phyloP scores from a whole-genome alignment of 2,888 invertebrate species.

The Cabera pusaria region DNA sequence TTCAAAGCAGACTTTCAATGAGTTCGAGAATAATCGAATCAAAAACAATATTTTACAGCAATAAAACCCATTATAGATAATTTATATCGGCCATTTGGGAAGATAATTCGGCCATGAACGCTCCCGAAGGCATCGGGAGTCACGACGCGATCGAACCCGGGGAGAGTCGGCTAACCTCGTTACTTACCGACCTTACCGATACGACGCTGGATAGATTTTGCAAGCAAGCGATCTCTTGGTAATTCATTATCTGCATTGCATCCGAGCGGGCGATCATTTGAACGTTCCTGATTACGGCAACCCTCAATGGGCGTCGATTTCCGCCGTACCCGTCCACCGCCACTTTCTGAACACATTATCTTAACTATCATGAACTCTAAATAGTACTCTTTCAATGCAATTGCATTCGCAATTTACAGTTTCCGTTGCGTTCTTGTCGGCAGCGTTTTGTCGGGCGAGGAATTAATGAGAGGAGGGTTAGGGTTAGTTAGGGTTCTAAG shows the following conservation, averaged over 20 bases:
- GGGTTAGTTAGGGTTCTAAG: too few relatives aligned
- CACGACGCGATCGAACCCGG: slow-evolving; percentile 56
- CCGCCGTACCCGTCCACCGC: slow-evolving; percentile 56
- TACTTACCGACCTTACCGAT: slow-evolving; percentile 64
- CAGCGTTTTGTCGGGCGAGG: slow-evolving; percentile 31
- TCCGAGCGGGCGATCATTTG: slow-evolving; percentile 57
- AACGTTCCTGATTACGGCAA: slow-evolving; percentile 62
- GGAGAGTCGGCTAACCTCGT: slow-evolving; percentile 62
- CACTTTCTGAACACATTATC: slow-evolving; percentile 58
- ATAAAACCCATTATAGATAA: slow-evolving; percentile 68
- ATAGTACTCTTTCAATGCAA: slow-evolving; percentile 46
- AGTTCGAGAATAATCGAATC: slow-evolving; percentile 47
- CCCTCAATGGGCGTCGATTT: slow-evolving; percentile 64
- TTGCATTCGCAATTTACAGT: slow-evolving; percentile 50
- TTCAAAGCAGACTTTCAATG: slow-evolving; percentile 39
- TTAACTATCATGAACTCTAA: slow-evolving; percentile 42
- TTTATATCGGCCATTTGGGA: slow-evolving; percentile 67
- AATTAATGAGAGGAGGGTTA: slow-evolving; percentile 31
- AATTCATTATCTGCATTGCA: slow-evolving; percentile 69
- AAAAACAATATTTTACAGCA: slow-evolving; percentile 59
- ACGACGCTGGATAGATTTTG: slow-evolving; percentile 65
- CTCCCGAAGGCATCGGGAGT: slow-evolving; percentile 68
- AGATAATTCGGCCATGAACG: slow-evolving; percentile 70
- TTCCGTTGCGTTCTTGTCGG: slow-evolving; percentile 36
- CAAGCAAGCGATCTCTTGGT: slow-evolving; percentile 68